phyloP scores from a whole-genome alignment of 2,113 vertebrate species.

The Micromys minutus region DNA sequence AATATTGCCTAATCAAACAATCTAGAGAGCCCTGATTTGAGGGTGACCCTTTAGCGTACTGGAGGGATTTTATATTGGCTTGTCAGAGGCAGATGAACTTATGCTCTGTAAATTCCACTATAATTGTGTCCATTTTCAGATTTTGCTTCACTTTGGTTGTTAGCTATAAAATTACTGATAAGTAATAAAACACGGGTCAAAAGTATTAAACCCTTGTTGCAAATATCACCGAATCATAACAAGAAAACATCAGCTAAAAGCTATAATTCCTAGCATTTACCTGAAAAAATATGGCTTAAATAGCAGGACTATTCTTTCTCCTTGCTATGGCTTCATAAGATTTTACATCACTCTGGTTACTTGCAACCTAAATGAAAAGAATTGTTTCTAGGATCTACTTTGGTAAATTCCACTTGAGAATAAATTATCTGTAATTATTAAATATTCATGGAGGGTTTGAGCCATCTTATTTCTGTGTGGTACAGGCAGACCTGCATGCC shows the following conservation, averaged over 20 bases:
- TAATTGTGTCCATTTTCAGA: constrained; percentile 72
- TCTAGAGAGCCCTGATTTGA: constrained; percentile 60
- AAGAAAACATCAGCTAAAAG: constrained; percentile 63
- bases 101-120: constrained; percentile 68
- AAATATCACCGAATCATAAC: constrained; percentile 69
- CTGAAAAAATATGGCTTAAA: constrained; percentile 59
- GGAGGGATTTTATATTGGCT: constrained; percentile 62
- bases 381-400: constrained; percentile 16
- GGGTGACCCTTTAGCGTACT: constrained; percentile 52
- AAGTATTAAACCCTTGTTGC: constrained; percentile 68
- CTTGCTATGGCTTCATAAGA: constrained; percentile 26
- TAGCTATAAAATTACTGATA: constrained; percentile 74
- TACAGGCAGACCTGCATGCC: background rate
- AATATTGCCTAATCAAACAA: constrained; percentile 69
- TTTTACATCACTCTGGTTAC: background rate
- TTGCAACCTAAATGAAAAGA: constrained; percentile 34
- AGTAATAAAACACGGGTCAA: constrained; percentile 77
- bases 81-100: constrained; percentile 63
- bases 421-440: constrained; percentile 62
- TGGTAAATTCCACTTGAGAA: constrained; percentile 56
- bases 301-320: background rate
- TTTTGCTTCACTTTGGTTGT: constrained; percentile 72
- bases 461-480: constrained; percentile 50
- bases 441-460: constrained; percentile 50
- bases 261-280: constrained; percentile 61